Evolutionary conservation across 2,797 vertebrate genomes (phyloP).

Genomic region (Pseudochirops cupreus): DNA sequence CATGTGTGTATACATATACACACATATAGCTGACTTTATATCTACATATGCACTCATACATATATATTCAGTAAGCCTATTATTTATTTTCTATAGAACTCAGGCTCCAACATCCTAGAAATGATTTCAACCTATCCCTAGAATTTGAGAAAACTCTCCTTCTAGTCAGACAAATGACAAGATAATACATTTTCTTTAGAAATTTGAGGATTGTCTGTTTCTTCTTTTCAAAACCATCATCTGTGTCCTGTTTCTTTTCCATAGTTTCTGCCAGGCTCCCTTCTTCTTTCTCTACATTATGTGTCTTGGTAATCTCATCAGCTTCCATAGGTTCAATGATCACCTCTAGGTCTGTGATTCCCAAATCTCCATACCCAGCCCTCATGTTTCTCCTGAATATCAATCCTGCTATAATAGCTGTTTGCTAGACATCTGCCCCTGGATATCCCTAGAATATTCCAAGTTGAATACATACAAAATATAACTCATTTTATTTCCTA

Average conservation of each 20-base stretch:
- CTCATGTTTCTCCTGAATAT: background rate
- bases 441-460: background rate
- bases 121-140: slow-evolving; percentile 16
- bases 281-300: no score
- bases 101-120: slow-evolving; percentile 49
- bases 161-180: slow-evolving; percentile 4
- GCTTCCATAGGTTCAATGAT: background rate
- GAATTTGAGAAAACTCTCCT: slow-evolving; percentile 28
- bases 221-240: no score
- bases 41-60: no score
- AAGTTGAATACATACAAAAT: background rate
- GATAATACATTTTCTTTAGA: no score
- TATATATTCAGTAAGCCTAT: slow-evolving; percentile 41
- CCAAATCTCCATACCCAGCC: background rate
- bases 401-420: background rate
- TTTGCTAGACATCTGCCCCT: background rate
- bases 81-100: slow-evolving; percentile 54
- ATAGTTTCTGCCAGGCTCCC: no score
- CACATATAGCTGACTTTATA: no score
- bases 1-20: no score
- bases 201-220: no score
- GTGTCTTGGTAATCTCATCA: background rate
- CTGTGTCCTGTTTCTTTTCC: no score
- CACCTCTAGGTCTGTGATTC: background rate
- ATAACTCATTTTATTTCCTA: background rate